Evolutionary conservation across 2,888 invertebrate genomes (phyloP), one percentile per base, ranked within the genome.

Genomic region (Scelioninae gen. 2): DNA sequence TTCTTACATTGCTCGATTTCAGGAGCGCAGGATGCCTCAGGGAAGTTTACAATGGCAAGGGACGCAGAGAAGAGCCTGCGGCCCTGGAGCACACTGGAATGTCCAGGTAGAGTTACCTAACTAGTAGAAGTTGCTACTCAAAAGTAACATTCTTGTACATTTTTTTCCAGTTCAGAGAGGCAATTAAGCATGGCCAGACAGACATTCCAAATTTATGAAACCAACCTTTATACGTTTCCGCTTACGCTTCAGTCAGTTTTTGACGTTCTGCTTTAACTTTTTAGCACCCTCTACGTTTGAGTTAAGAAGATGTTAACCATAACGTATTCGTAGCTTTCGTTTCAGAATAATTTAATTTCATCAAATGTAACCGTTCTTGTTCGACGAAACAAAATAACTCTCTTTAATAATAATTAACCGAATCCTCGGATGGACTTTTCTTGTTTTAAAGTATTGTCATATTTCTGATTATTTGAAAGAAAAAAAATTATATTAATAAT

Each of bases 21-120:
- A 77, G 75, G 76, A 80, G 76, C 68, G 73, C 83, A 84, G 81
- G 76, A 86, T 85, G 86, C 84, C 84, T 76, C 85, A 85, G 77
- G 85, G 84, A 79, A 84, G 83, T 76, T 78, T 82, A 64, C 84
- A 85, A 70, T 85, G 84, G 82, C 86, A 86, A 76, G 86, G 85
- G 76, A 85, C 85, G 76, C 85, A 86, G 78, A 83, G 86, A 79
- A 82, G 85, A 80, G 82, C 85, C 72, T 86, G 84, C 77, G 85
- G 79, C 64, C 85, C 94, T 76, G 94, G 94, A 75, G 93, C 94
- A 81, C 92, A 94, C 87, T 94, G 94, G 94, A 94, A 94, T 84
- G 94, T 94, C 78, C 92, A 92, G 90, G 90, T 90, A 89, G 11
- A 72, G 13, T 13, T 2, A 10, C 46, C 35, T 39, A 37, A 9